Evolutionary conservation across 1,140 invertebrate species (phyloP).

Genomic region (Leptonema lineaticorne): DNA sequence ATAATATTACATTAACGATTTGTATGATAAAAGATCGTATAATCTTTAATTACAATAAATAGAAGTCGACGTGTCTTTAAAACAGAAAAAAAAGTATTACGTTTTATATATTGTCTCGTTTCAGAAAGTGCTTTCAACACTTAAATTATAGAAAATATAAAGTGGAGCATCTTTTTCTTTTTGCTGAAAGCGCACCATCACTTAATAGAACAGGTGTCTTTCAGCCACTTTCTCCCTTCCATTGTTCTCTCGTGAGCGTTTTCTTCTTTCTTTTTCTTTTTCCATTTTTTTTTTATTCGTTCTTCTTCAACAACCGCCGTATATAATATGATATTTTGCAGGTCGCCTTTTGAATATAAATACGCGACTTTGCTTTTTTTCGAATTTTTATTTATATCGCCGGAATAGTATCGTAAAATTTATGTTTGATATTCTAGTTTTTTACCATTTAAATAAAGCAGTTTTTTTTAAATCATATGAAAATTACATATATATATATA

Average conservation of each 20-base stretch:
- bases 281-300: too few relatives aligned
- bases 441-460: too few relatives aligned
- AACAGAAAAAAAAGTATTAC: neutral
- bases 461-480: too few relatives aligned
- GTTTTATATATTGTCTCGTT: too few relatives aligned
- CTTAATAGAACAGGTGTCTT: slow-evolving; percentile 22
- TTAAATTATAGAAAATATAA: neutral
- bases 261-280: too few relatives aligned
- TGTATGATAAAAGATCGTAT: too few relatives aligned
- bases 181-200: neutral
- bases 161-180: neutral
- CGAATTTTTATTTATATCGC: slow-evolving; percentile 15
- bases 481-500: too few relatives aligned
- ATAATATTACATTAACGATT: too few relatives aligned
- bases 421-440: too few relatives aligned
- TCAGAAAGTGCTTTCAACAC: too few relatives aligned
- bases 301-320: neutral
- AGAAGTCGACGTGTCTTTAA: neutral
- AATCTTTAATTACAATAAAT: too few relatives aligned
- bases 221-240: slow-evolving; percentile 1
- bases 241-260: slow-evolving; percentile 13
- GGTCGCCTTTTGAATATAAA: slow-evolving; percentile 21
- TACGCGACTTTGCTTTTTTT: slow-evolving; percentile 15
- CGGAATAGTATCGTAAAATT: too few relatives aligned
- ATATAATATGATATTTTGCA: slow-evolving; percentile 7